Percentiles rank a stretch among this genome's conserved stretches.
These are phyloP conservation scores for Amiota mariae DNA, from an alignment of 2,888 invertebrate genomes.

Conservation along the genomic window DNA sequence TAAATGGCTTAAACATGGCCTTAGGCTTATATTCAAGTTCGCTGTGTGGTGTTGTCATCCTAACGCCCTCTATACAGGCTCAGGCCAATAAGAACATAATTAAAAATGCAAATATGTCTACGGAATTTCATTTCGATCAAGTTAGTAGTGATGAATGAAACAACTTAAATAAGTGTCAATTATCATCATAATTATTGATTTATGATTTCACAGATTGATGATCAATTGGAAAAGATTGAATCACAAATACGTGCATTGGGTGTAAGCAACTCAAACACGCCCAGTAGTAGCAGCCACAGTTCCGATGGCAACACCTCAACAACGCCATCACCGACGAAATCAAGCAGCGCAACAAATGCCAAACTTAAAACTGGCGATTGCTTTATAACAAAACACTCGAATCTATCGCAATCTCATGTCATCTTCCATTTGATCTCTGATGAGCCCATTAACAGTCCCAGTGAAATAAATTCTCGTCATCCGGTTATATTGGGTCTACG, in stretches of 20 bases:
- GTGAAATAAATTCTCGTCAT: constrained; percentile 96
- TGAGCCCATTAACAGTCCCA: constrained; percentile 79
- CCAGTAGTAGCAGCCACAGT: constrained; percentile 54
- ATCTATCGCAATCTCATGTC: constrained; percentile 94
- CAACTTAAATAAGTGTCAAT: constrained; percentile 3
- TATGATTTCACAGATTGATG: constrained; percentile 78
- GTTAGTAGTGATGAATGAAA: constrained; percentile 41
- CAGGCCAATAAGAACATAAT: constrained; percentile 71
- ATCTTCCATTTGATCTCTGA: constrained; percentile 96
- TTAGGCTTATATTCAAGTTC: constrained; percentile 94
- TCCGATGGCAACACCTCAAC: constrained; percentile 51
- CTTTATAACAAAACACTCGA: constrained; percentile 91
- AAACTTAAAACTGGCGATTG: constrained; percentile 88
- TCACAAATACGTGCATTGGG: constrained; percentile 75
- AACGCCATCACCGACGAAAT: constrained; percentile 69
- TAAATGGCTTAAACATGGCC: constrained; percentile 86
- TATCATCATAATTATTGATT: background rate
- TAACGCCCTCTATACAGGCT: constrained; percentile 75
- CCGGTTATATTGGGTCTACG: constrained; percentile 94
- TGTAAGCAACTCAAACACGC: constrained; percentile 21
- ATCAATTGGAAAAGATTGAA: constrained; percentile 84
- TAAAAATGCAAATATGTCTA: constrained; percentile 77
- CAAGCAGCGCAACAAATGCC: constrained; percentile 64
- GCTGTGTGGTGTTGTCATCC: constrained; percentile 88
- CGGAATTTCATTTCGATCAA: constrained; percentile 93